phyloP scores from a whole-genome alignment of 2,797 vertebrate species.

The Oryzias dopingdopingensis region DNA sequence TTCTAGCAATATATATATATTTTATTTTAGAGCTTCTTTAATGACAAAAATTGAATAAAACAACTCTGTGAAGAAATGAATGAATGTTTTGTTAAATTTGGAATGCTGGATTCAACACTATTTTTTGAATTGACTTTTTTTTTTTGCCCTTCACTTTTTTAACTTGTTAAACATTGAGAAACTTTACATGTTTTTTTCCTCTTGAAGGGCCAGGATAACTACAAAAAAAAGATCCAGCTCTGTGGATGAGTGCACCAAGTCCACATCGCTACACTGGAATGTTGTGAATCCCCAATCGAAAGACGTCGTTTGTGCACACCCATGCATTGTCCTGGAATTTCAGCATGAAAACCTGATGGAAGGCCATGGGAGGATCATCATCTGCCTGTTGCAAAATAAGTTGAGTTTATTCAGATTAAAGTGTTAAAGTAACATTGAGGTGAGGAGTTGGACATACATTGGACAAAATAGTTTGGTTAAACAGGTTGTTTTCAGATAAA shows the following conservation, averaged over 20 bases:
- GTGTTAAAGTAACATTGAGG: background rate
- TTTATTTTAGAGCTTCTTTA: no score
- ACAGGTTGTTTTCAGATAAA: background rate
- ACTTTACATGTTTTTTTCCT: background rate
- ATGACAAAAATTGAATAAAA: no score
- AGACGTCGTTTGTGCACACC: constrained; percentile 80
- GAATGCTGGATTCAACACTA: no score
- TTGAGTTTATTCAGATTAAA: background rate
- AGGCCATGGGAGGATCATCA: constrained; percentile 79
- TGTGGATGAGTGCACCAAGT: constrained; percentile 5
- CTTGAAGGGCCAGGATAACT: constrained; percentile 2
- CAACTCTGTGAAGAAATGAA: no score
- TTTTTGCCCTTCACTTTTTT: no score
- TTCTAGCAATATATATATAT: no score
- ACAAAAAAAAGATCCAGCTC: constrained; percentile 10
- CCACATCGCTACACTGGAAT: constrained; percentile 65
- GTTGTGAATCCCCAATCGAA: constrained; percentile 80
- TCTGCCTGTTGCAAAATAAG: constrained; percentile 61
- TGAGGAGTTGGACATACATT: background rate
- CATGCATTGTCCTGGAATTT: constrained; percentile 72
- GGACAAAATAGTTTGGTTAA: background rate
- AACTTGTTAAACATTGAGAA: constrained; percentile 12
- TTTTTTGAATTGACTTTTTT: no score
- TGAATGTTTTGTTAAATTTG: no score
- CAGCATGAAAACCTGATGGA: constrained; percentile 81